Base-by-base conservation (phyloP, 2,888 invertebrate species). In the Rhopalosiphum nymphaeae region DNA sequence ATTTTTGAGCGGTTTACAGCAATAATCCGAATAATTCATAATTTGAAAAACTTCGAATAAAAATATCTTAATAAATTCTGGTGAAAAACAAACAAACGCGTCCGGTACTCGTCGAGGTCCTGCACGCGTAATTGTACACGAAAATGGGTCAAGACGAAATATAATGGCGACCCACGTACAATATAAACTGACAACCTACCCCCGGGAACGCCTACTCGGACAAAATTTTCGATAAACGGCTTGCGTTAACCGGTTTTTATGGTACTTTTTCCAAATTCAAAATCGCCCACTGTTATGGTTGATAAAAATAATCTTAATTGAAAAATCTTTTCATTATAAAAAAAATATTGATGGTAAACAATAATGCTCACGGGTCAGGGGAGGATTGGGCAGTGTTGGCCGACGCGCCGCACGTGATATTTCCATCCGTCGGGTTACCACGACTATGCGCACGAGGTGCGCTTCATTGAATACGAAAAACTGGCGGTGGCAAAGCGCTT, bases 61-160 rank as follows among this genome's bases (percentile, higher is more conserved):
- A 86, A 29, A 86, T 29, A 90, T 25, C 25, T 26, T 42, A 84
- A 84, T 53, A 5, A 53, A 53, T 13, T 29, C 42, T 13, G 4
- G 10, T 49, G 84, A 67, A 49, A 57, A 91, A 85, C 57, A 91
- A 78, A 92, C 53, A 92, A 53, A 78, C 67, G 9, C 78, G 10
- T 78, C 88, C 78, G 86, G 26, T 61, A 29, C n/a, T 56, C 16
- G 53, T 46, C 29, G 36, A 67, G 53, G 53, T 42, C 53, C 13
- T 67, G 16, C 9, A n/a, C 13, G 21, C 7, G n/a, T 49, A 56
- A 87, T 42, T 36, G 10, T 42, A 29, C 53, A 21, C 9, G 46
- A 88, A 93, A 56, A 49, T 93, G 44, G 89, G 92, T 93, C 92
- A 93, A 44, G 57, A 78, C n/a, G 42, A 85, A 67, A 56, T 46